Percentiles rank a stretch among this genome's conserved stretches.
Conservation (phyloP, 2,797 vertebrate species). For the Sandelia bainsii region DNA sequence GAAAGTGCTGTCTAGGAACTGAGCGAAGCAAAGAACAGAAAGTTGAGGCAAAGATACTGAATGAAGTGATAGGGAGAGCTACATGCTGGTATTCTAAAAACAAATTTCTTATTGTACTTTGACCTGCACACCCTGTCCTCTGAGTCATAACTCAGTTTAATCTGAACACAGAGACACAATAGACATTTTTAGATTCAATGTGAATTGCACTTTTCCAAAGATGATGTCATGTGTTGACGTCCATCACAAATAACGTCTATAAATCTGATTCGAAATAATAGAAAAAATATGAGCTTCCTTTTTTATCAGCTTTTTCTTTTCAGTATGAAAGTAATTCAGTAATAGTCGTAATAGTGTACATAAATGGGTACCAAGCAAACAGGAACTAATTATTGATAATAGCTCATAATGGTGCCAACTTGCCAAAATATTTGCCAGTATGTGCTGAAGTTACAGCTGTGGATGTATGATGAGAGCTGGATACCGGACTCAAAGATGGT, state of each 20-base stretch:
- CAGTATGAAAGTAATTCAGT: neutral
- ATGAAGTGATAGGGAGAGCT: neutral
- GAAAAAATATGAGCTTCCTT: too few relatives aligned
- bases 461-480: too few relatives aligned
- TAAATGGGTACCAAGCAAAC: neutral
- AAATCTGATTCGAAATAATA: too few relatives aligned
- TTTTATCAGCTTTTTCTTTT: too few relatives aligned
- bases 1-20: too few relatives aligned
- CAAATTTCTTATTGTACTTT: neutral
- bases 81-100: too few relatives aligned
- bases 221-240: too few relatives aligned
- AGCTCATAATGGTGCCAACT: neutral
- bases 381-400: neutral
- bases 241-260: too few relatives aligned
- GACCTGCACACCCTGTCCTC: neutral
- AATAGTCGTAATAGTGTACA: neutral
- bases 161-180: neutral
- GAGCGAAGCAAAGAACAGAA: too few relatives aligned
- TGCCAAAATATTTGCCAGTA: neutral
- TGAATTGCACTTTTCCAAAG: neutral
- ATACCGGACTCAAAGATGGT: too few relatives aligned
- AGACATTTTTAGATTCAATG: neutral
- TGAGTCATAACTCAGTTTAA: neutral
- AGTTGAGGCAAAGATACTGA: neutral
- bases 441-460: neutral